Base-by-base conservation (phyloP, 2,797 vertebrate genomes). In the Manis pentadactyla region DNA sequence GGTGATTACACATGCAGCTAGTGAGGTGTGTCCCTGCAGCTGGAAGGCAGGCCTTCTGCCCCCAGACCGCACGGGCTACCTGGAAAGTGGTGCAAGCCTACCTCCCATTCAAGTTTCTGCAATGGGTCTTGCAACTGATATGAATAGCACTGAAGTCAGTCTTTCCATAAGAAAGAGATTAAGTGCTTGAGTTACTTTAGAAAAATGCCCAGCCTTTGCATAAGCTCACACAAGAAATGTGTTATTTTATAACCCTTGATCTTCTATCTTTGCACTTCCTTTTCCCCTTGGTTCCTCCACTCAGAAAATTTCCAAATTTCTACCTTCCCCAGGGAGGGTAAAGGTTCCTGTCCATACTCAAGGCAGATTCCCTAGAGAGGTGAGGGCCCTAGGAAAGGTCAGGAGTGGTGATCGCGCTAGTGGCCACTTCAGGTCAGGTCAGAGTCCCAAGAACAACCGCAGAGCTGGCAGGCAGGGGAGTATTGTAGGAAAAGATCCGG, bases 21-120 rank as follows among this genome's bases (percentile, higher is more conserved):
- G 23, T 11, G 37, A 14, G 49, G 4, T 4, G 29, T 0, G 11
- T 15, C 8, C 18, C 29, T 27, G 9, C 0, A 1, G 66, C 51
- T 39, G 34, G 78, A 49, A 34, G n/a, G 53, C 8, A 9, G 31
- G 23, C 13, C 10, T 0, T 57, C 51, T 34, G 21, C 7, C 23
- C 15, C 31, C 8, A 37, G 57, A 11, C 46, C 11, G 11, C 2
- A 11, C 12, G 46, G 11, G 46, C 46, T 46, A 12, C 46, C 46
- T 12, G 46, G 46, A 46, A 10, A 46, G 46, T 11, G 10, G 46
- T 46, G 12, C 15, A 82, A 34, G 17, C 21, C 37, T 74, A 8
- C 46, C 39, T 23, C 39, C 10, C 3, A 7, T 19, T 78, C 9
- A 57, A 46, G 46, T 81, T 10, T 66, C 83, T 81, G 61, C 39